Conservation (phyloP, 2,888 invertebrate genomes). For the Mactromeris polynyma region DNA sequence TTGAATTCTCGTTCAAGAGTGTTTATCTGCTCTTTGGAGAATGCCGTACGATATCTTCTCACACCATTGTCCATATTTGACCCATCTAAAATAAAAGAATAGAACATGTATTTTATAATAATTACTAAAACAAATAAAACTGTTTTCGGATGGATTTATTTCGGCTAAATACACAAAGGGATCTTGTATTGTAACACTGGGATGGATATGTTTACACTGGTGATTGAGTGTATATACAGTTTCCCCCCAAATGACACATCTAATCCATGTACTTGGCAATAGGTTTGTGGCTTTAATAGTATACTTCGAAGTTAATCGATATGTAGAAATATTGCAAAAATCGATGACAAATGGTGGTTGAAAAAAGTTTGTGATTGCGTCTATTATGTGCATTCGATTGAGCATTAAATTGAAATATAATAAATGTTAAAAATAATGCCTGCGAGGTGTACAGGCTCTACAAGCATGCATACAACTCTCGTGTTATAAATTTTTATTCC, state of each 20-base stretch:
- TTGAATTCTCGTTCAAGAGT: slow-evolving; percentile 98
- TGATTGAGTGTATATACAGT: too few species aligned
- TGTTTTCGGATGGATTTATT: too few species aligned
- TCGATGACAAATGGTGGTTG: too few species aligned
- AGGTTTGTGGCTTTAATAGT: too few species aligned
- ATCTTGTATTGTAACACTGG: too few species aligned
- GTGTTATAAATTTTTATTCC: neutral
- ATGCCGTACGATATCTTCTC: slow-evolving; percentile 96
- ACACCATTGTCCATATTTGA: slow-evolving; percentile 70
- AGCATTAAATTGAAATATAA: neutral
- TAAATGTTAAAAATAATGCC: neutral
- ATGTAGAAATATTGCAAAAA: too few species aligned
- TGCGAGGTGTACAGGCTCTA: neutral
- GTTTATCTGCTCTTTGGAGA: slow-evolving; percentile 96
- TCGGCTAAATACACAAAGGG: too few species aligned
- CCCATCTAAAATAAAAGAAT: slow-evolving; percentile 43
- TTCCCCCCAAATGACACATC: too few species aligned
- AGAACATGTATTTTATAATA: neutral
- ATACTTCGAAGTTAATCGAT: too few species aligned
- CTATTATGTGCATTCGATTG: neutral
- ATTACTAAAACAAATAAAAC: neutral
- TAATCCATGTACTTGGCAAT: too few species aligned
- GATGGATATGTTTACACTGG: too few species aligned
- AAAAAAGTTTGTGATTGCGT: too few species aligned
- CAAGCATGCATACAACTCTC: neutral